Evolutionary conservation across 2,797 vertebrate genomes (phyloP), one percentile per base, ranked within the genome.

Genomic region (Sparus aurata): DNA sequence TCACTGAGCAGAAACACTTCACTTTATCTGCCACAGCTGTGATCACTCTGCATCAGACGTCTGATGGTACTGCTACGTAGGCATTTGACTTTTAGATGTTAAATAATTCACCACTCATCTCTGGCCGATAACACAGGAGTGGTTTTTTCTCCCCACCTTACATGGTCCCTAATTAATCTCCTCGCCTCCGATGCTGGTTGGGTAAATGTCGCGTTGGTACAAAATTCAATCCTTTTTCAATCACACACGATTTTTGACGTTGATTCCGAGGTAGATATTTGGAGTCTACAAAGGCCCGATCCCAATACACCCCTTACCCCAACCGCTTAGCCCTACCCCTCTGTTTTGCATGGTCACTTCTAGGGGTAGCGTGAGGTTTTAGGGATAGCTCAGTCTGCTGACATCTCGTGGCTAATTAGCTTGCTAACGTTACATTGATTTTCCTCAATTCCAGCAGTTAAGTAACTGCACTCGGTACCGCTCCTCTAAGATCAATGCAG

Each of bases 81-180:
- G 25, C n/a, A 10, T 55, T 27, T 47, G 38, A 22, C 34, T 67
- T 43, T 65, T 65, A 15, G 5, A 27, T 61, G 61, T 58, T 62
- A 38, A 83, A 83, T 62, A 45, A 75, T 46, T 18, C 38, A 79
- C 41, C 25, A n/a, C 30, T 68, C 49, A 38, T 76, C 41, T 46
- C 12, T 43, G 43, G 57, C 41, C n/a, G 47, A 12, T 22, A n/a
- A 55, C 1, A 23, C 18, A 25, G 11, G 13, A 73, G 25, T 49
- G 43, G 68, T 10, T 49, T 23, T 45, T 66, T 69, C 17, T 41
- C 30, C 43, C 43, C 8, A 59, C 61, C 45, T 58, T 6, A 27
- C n/a, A 22, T 38, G 4, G n/a, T 8, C 45, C 12, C 6, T 46
- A 45, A 27, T 47, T 16, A 59, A 53, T 54, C 53, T n/a, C 15